phyloP scores from a whole-genome alignment of 1,140 invertebrate species.

The Thereuonema tuberculata region DNA sequence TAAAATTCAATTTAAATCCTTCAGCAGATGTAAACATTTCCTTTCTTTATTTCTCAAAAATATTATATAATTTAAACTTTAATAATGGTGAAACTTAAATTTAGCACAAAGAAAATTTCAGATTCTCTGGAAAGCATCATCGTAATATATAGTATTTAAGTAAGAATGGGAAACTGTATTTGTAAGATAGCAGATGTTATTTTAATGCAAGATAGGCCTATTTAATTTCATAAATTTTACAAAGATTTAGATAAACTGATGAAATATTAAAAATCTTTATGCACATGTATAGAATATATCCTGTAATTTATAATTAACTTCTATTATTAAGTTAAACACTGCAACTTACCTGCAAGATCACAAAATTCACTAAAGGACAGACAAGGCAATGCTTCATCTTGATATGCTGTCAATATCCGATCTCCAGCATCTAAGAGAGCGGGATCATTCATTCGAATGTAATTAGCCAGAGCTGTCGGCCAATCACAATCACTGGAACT shows the following conservation, averaged over 20 bases:
- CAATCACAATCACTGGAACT: slow-evolving; percentile 54
- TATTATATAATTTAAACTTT: too few relatives aligned
- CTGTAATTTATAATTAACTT: neutral
- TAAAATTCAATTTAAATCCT: too few relatives aligned
- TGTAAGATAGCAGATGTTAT: neutral
- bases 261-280: neutral
- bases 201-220: neutral
- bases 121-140: too few relatives aligned
- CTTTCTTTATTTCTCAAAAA: too few relatives aligned
- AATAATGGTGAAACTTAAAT: too few relatives aligned
- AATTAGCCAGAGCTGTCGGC: slow-evolving; percentile 76
- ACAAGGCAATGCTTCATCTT: slow-evolving; percentile 79
- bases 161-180: neutral
- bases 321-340: neutral
- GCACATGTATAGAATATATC: too few relatives aligned
- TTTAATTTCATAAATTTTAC: neutral
- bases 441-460: slow-evolving; percentile 87
- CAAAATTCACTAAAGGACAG: slow-evolving; percentile 78
- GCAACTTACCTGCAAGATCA: slow-evolving; percentile 59
- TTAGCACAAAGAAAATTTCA: too few relatives aligned
- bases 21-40: too few relatives aligned
- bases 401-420: slow-evolving; percentile 59
- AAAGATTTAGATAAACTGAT: neutral
- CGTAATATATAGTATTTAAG: too few relatives aligned
- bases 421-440: slow-evolving; percentile 73